Percentiles rank a stretch among this genome's conserved stretches.
Conservation (phyloP, 2,113 vertebrate species). For the Taurulus bubalis region DNA sequence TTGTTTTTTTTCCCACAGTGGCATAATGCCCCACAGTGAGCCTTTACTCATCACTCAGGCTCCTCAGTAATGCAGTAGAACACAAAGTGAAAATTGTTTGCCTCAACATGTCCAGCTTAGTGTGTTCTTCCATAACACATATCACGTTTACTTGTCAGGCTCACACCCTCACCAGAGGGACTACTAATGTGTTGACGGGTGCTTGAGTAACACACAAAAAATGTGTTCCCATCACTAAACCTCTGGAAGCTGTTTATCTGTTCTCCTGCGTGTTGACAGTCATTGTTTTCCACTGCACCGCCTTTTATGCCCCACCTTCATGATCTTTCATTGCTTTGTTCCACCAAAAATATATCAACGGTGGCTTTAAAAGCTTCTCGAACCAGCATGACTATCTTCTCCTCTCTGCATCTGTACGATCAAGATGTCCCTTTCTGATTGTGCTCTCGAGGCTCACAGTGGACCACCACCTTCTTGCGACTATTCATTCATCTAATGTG, state of each 20-base stretch:
- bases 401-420: neutral
- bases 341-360: neutral
- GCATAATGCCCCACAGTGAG: neutral
- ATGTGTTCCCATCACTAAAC: neutral
- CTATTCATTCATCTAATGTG: neutral
- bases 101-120: constrained; percentile 38
- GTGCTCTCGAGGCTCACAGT: neutral
- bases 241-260: neutral
- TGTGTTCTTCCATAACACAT: neutral
- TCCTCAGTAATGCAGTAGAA: neutral
- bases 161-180: constrained; percentile 5
- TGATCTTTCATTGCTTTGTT: neutral
- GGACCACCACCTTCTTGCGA: too few species aligned
- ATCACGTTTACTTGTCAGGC: neutral
- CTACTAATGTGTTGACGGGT: neutral
- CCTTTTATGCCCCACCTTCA: neutral
- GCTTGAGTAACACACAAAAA: constrained; percentile 10
- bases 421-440: neutral
- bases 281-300: neutral
- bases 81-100: neutral
- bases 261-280: neutral
- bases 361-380: neutral
- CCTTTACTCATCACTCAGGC: neutral
- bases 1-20: neutral
- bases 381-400: neutral